Percentiles rank a stretch among this genome's conserved stretches.
phyloP scores from a whole-genome alignment of 2,113 vertebrate genomes.

The Sylvilagus bachmani region DNA sequence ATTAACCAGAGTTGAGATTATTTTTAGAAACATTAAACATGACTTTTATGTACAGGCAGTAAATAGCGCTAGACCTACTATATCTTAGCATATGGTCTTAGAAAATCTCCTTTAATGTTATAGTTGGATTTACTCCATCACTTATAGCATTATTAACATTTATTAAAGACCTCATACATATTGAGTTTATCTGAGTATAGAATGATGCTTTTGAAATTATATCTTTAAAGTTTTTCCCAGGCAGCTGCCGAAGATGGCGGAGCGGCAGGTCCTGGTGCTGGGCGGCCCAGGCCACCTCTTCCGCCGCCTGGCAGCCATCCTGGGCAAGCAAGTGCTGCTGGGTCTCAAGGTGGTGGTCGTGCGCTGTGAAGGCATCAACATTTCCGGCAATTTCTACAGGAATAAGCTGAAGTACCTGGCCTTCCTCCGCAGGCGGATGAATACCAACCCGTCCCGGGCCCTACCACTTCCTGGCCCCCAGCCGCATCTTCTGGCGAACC shows the following conservation, averaged over 20 bases:
- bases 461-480: not conserved
- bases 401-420: not conserved
- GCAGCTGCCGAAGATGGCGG: not conserved
- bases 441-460: not conserved
- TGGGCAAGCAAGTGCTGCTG: conserved; percentile 55
- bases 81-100: not conserved
- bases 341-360: not conserved
- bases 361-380: conserved; percentile 83
- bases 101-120: not conserved
- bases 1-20: not conserved
- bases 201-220: not conserved
- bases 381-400: not conserved
- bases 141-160: not conserved
- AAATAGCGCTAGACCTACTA: not conserved
- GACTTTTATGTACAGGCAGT: not conserved
- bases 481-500: conserved; percentile 82
- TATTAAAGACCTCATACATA: not conserved
- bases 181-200: not conserved
- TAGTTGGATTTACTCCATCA: not conserved
- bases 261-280: not conserved
- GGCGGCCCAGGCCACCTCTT: conserved; percentile 94
- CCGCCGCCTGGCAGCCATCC: conserved; percentile 93
- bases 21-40: not conserved
- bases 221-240: not conserved
- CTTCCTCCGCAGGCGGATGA: not conserved